Base-by-base conservation (phyloP, 2,113 vertebrate species). In the Protomyctophum bolini region DNA sequence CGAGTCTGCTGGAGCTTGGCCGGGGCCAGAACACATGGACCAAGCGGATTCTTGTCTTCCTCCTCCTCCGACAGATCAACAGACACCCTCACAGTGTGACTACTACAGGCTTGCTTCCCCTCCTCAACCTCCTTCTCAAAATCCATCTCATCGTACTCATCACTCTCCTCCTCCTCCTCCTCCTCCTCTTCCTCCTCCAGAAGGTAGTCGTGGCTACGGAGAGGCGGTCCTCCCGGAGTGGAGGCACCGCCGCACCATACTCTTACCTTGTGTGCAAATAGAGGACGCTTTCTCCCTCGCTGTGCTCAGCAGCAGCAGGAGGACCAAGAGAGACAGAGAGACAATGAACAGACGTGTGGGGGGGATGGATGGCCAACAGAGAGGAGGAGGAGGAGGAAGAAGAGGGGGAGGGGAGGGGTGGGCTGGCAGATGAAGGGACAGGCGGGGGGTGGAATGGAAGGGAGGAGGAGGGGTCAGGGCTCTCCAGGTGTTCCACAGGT, bases 271-370 rank as follows among this genome's bases (percentile, higher is more conserved):
- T 92, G 94, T 95, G 91, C 92, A 90, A 94, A 94, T 83, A 93
- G 91, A 93, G 93, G 90, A 84, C 86, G 90, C 83, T 41, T 41
- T 41, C 94, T 92, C 90, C 81, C 93, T 89, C 92, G 93, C 96
- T 97, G 94, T 91, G 93, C 94, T 92, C 78, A 89, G 66, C 83
- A 91, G 92, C 85, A 91, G 94, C 85, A 91, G 94, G 90, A 95
- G 21, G 94, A 95, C 94, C 94, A 94, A 96, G 94, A 97, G 91
- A 97, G 92, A 97, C 95, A 96, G 92, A 97, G 91, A 95, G 33
- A 93, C 95, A 92, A 93, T 96, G 93, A 96, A 96, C 93, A 94
- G 92, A 94, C 93, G 93, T 92, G 94, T 94, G 93, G 94, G 94
- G 92, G 79, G 6, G 48, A 50, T 48, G 52, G 21, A 46, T 50